Evolutionary conservation across 2,113 vertebrate species (phyloP).

Genomic region (Odobenus rosmarus): DNA sequence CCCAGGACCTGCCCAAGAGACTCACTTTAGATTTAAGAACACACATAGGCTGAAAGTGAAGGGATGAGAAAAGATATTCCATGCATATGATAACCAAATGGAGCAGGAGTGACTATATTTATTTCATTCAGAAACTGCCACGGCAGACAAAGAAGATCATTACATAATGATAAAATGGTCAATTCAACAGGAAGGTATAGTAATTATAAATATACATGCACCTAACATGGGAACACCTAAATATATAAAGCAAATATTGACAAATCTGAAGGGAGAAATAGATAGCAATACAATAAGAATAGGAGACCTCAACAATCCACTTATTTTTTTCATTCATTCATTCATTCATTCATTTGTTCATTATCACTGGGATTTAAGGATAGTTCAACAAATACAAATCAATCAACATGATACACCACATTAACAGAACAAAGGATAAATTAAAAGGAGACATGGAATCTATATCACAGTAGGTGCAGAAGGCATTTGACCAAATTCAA

Average conservation of each 20-base stretch:
- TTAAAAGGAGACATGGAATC: not conserved
- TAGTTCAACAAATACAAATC: not conserved
- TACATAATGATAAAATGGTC: not conserved
- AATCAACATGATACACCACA: not conserved
- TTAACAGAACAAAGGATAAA: not conserved
- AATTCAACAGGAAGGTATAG: not conserved
- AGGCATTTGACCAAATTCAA: not conserved
- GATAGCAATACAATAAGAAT: not conserved
- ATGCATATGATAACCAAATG: not conserved
- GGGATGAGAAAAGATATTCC: not conserved
- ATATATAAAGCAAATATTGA: not conserved
- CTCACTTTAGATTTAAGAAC: not conserved
- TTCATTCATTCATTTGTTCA: not conserved
- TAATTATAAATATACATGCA: not conserved
- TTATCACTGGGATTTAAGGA: not conserved
- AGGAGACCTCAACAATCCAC: not conserved
- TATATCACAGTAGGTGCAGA: not conserved
- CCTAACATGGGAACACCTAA: not conserved
- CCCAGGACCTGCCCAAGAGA: not conserved
- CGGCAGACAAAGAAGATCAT: not conserved
- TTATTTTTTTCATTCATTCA: not conserved
- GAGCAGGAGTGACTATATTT: not conserved
- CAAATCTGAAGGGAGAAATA: not conserved
- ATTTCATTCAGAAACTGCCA: not conserved
- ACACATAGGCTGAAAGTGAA: not conserved